Base-by-base conservation (phyloP, 1,140 invertebrate species). In the Hycleus cichorii region DNA sequence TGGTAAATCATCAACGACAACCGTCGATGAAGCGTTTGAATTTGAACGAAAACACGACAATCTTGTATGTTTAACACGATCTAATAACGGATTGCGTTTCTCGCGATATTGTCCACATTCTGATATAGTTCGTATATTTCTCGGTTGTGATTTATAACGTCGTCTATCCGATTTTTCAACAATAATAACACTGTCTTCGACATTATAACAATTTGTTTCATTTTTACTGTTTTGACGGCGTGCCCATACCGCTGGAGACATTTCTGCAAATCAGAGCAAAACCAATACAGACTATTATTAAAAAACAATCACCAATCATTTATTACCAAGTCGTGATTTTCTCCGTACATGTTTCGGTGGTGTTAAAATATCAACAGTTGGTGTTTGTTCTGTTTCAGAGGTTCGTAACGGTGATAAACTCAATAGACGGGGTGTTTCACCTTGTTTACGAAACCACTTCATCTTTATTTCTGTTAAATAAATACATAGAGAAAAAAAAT, bases 361-460 rank as follows among this genome's bases (percentile, higher is more conserved):
- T 39, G 42, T 54, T 25, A 64, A 59, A 18, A 63, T 59, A 7
- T 66, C 62, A 27, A 53, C 18, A 54, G 49, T 24, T 47, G 50
- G n/a, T 40, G 47, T 54, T 61, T 58, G 52, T 39, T 62, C 58
- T 38, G 32, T 46, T 32, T 68, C 68, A 9, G 57, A 45, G 9
- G 72, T 75, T 65, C 80, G 73, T 10, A 84, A 70, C 6, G 84
- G 83, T 63, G 83, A 85, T 27, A 86, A 76, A 73, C 83, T 85
- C 53, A 87, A 75, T 60, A 87, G 78, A 74, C 82, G 79, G 55
- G 84, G 84, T 69, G 83, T 79, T 73, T 84, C 83, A 64, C 79
- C 79, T 66, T 79, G 75, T 71, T 80, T 83, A 59, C 79, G 82
- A 77, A 86, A 87, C 84, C 84, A 87, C 76, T 83, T 83, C 84